Evolutionary conservation across 2,113 vertebrate species (phyloP), one percentile per base, ranked within the genome.

Genomic region (Toxotes chatareus): DNA sequence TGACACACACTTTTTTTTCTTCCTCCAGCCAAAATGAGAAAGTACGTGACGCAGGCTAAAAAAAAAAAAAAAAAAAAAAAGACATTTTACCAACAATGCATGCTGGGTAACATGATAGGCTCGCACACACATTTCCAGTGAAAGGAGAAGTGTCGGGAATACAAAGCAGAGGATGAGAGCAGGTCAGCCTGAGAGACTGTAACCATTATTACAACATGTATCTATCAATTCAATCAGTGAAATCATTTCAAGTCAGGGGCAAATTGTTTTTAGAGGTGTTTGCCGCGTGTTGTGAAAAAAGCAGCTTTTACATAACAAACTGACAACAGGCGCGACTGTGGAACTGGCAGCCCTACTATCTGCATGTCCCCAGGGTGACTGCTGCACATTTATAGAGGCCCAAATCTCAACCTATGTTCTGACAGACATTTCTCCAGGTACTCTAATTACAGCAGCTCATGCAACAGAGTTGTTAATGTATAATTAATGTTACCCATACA

Each of bases 401-500:
- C 40, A 1, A 32, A 64, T 73, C 34, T 55, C 19, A 70, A 73
- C 27, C n/a, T 53, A 13, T 36, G 16, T 63, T 56, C 6, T 46
- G 76, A 65, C 10, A 32, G 32, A n/a, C 6, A 21, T 44, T 47
- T 60, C 17, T 57, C 7, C 38, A 56, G n/a, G 16, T 14, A 4
- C 44, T 53, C 12, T 65, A 62, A 78, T 76, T 59, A 53, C 5
- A 51, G 13, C 75, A 16, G 60, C 76, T 76, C 60, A 36, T 34
- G 66, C 36, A 40, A 60, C 44, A 14, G 12, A 38, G 66, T 19
- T 46, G 38, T 60, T 67, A 34, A 13, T 38, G 16, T 32, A 11
- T 31, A 38, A 72, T 57, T 14, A 27, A 68, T 56, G 61, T 34
- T 40, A n/a, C 40, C n/a, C 32, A 31, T 4, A 23, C 17, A 49